Evolutionary conservation across 2,888 invertebrate species (phyloP).

Genomic region (Drosophila macrospina): DNA sequence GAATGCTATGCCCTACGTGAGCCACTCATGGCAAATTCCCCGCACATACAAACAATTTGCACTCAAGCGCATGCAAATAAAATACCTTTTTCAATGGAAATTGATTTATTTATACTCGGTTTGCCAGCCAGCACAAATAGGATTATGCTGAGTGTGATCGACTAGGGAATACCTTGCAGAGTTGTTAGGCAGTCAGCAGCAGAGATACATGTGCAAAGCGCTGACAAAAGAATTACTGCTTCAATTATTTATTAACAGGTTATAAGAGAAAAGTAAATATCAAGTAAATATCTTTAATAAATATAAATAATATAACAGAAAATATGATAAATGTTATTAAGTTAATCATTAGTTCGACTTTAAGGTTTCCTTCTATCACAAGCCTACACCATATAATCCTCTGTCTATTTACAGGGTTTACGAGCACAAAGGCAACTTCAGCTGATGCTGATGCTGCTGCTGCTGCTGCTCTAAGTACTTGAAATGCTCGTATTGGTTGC

Average conservation of each 20-base stretch:
- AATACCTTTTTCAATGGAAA: slow-evolving; percentile 57
- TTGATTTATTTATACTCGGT: slow-evolving; percentile 67
- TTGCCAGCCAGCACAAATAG: slow-evolving; percentile 50
- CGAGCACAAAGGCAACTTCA: slow-evolving; percentile 39
- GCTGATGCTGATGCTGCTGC: slow-evolving; percentile 18
- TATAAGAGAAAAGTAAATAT: too few relatives aligned
- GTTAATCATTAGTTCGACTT: too few relatives aligned
- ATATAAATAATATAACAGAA: too few relatives aligned
- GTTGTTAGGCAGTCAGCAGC: too few relatives aligned
- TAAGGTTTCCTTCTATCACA: too few relatives aligned
- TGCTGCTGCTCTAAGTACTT: slow-evolving; percentile 13
- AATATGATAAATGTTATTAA: too few relatives aligned
- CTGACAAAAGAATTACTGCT: too few relatives aligned
- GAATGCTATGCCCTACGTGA: slow-evolving; percentile 5
- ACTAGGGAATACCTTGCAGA: not conserved
- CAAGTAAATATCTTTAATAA: too few relatives aligned
- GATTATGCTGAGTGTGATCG: not conserved
- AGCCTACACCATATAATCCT: too few relatives aligned
- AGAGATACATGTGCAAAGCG: too few relatives aligned
- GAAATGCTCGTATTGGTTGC: slow-evolving; percentile 40
- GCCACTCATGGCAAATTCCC: slow-evolving; percentile 22
- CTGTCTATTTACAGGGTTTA: not conserved
- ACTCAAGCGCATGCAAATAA: slow-evolving; percentile 67
- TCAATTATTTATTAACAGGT: too few relatives aligned
- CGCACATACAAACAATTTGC: slow-evolving; percentile 53